Conservation (phyloP, 2,888 invertebrate genomes). For the Euplexia lucipara region DNA sequence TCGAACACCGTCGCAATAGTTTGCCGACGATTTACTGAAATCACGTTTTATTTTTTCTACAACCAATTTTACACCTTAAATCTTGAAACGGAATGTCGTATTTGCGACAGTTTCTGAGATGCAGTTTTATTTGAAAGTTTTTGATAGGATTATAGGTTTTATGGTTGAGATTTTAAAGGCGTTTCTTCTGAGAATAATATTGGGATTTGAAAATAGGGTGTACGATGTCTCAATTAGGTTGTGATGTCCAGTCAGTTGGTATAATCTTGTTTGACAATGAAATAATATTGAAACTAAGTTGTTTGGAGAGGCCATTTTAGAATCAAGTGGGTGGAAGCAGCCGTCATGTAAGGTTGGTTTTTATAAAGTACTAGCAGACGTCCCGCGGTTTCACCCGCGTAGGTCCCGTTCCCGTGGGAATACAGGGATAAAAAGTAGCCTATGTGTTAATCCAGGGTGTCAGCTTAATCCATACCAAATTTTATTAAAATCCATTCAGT, state of each 20-base stretch:
- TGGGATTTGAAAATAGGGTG: constrained; percentile 61
- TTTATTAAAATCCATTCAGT: no score
- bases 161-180: constrained; percentile 41
- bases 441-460: no score
- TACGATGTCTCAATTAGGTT: constrained; percentile 79
- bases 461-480: no score
- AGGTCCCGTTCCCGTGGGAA: no score
- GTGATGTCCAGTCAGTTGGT: constrained; percentile 76
- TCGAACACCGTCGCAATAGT: constrained; percentile 57
- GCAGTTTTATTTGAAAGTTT: constrained; percentile 14
- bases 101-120: not conserved
- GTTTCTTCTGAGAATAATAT: constrained; percentile 23
- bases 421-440: no score
- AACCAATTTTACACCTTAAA: constrained; percentile 51
- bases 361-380: not conserved
- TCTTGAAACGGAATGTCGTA: not conserved
- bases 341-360: not conserved
- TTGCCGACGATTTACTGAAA: constrained; percentile 58
- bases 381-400: no score
- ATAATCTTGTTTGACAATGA: constrained; percentile 78
- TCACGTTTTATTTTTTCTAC: constrained; percentile 41
- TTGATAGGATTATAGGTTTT: constrained; percentile 45
- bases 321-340: constrained; percentile 3
- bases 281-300: constrained; percentile 65
- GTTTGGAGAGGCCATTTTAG: constrained; percentile 51